These are phyloP conservation scores for Micrastur ruficollis DNA, from an alignment of 2,797 vertebrate genomes.

Conservation along the genomic window DNA sequence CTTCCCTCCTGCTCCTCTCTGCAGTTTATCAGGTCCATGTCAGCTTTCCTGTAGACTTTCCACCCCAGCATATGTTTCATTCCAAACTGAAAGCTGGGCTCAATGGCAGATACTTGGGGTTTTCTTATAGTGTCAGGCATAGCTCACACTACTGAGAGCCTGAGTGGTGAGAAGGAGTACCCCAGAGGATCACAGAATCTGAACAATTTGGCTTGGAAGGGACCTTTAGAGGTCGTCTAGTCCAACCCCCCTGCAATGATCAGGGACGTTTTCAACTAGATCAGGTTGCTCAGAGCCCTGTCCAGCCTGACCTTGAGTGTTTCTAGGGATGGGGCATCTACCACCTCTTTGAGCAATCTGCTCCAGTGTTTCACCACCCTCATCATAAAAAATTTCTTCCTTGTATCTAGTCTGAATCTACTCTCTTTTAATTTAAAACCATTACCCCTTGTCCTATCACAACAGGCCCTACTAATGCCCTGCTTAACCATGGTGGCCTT, in stretches of 20 bases:
- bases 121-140: background rate
- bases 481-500: background rate
- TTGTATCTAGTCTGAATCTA: background rate
- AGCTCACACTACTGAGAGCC: background rate
- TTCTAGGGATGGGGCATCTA: background rate
- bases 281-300: background rate
- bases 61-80: background rate
- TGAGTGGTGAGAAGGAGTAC: fast-evolving
- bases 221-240: background rate
- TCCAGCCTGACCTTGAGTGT: background rate
- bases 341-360: background rate
- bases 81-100: background rate
- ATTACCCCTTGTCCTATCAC: background rate
- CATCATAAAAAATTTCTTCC: background rate
- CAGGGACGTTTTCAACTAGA: background rate
- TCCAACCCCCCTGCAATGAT: background rate
- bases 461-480: background rate
- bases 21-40: background rate
- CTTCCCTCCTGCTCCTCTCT: background rate
- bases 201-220: background rate
- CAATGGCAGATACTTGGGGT: fast-evolving
- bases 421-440: background rate
- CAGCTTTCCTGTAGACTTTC: background rate
- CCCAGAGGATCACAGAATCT: background rate
- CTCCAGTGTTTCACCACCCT: background rate